A percentile compares a stretch with the other conserved stretches of the same genome.
These are phyloP conservation scores for Girardinichthys multiradiatus DNA, from an alignment of 2,113 vertebrate genomes.

Conservation along the genomic window DNA sequence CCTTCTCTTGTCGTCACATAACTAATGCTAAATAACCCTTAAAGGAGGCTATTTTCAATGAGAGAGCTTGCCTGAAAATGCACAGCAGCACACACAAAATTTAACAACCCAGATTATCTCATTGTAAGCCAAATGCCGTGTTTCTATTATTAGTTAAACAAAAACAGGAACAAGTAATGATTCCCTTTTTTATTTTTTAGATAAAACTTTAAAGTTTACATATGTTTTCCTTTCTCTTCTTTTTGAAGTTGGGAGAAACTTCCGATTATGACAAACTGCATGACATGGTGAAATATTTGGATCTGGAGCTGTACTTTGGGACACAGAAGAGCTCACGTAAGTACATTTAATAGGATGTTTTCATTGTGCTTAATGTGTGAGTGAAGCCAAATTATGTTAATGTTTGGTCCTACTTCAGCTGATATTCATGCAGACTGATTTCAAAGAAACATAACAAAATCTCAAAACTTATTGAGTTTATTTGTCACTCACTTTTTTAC, in stretches of 20 bases:
- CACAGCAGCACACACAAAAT: too few relatives aligned
- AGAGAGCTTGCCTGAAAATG: background rate
- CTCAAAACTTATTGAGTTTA: too few relatives aligned
- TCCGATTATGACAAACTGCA: slow-evolving; percentile 97
- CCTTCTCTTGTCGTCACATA: background rate
- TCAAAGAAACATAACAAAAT: too few relatives aligned
- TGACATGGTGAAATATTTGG: slow-evolving; percentile 99
- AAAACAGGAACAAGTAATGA: too few relatives aligned
- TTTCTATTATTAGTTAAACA: too few relatives aligned
- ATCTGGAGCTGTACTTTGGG: slow-evolving; percentile 97
- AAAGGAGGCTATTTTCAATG: background rate
- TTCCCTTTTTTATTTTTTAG: too few relatives aligned
- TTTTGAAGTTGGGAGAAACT: slow-evolving; percentile 87
- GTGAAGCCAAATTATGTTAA: background rate
- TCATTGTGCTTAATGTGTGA: slow-evolving; percentile 4
- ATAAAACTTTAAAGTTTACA: too few relatives aligned
- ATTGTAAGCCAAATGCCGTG: too few relatives aligned
- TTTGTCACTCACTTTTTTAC: too few relatives aligned
- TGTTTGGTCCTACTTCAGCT: background rate
- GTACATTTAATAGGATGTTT: slow-evolving; percentile 59
- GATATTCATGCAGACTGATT: too few relatives aligned
- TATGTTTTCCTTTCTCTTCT: slow-evolving; percentile 3
- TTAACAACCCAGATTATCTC: too few relatives aligned
- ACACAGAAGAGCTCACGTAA: slow-evolving; percentile 91
- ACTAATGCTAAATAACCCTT: background rate